A percentile compares a stretch with the other conserved stretches of the same genome.
Conservation (phyloP, 2,888 invertebrate species). For the Mechanitis mazaeus region DNA sequence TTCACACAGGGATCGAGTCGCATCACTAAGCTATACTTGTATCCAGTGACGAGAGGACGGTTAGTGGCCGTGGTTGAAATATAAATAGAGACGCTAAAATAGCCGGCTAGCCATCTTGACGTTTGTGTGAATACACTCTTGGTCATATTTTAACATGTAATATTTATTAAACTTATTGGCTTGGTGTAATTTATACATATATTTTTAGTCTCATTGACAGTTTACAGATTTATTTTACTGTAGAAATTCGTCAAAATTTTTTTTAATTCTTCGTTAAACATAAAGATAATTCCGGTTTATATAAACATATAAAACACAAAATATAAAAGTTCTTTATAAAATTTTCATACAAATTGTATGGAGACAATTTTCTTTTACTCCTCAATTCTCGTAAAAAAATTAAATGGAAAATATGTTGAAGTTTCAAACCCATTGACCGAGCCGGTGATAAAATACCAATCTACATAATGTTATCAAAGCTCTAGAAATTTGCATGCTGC, state of each 20-base stretch:
- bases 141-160: background rate
- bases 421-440: constrained; percentile 8
- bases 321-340: background rate
- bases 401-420: background rate
- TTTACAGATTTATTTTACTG: no score
- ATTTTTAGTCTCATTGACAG: no score
- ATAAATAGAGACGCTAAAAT: constrained; percentile 30
- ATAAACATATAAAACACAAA: background rate
- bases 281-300: no score
- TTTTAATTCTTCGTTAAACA: no score
- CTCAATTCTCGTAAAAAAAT: background rate
- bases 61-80: constrained; percentile 25
- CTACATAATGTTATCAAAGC: constrained; percentile 16
- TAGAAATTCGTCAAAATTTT: no score
- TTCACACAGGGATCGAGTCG: background rate
- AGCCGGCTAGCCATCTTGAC: constrained; percentile 16
- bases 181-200: background rate
- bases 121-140: constrained; percentile 15
- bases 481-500: constrained; percentile 10
- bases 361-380: background rate
- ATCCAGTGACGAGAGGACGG: constrained; percentile 13
- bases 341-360: constrained; percentile 4
- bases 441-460: constrained; percentile 20
- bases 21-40: background rate
- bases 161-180: constrained; percentile 2